A percentile compares a stretch with the other conserved stretches of the same genome.
Evolutionary conservation across 2,888 invertebrate genomes (phyloP).

Genomic region (Teleogryllus oceanicus): DNA sequence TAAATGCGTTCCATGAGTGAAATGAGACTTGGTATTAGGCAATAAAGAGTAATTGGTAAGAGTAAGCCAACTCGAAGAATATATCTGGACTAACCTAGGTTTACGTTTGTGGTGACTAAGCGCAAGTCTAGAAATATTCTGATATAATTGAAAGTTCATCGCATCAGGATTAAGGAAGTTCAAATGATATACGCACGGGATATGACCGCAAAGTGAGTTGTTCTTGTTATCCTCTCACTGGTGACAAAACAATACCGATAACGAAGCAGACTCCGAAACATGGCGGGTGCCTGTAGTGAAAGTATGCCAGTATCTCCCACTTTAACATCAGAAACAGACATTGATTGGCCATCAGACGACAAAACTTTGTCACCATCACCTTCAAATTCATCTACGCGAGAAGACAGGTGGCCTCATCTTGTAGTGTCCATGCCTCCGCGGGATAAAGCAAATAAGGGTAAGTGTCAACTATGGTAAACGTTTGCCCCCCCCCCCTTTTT

Average conservation of each 20-base stretch:
- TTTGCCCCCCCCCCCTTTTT: neutral
- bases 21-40: too few species aligned
- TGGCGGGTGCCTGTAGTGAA: conserved; percentile 46
- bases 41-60: too few species aligned
- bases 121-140: too few species aligned
- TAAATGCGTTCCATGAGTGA: too few species aligned
- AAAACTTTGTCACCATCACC: conserved; percentile 54
- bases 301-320: conserved; percentile 48
- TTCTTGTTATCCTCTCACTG: neutral
- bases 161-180: too few species aligned
- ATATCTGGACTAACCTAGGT: too few species aligned
- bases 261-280: conserved; percentile 37
- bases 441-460: neutral
- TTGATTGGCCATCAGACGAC: conserved; percentile 40
- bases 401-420: conserved; percentile 49
- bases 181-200: too few species aligned
- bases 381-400: conserved; percentile 55
- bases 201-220: too few species aligned
- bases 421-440: conserved; percentile 32
- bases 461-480: neutral
- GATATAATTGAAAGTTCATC: too few species aligned
- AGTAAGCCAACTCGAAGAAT: too few species aligned
- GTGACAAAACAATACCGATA: neutral
- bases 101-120: too few species aligned
- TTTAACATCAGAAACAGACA: conserved; percentile 38